These are phyloP conservation scores for Paratilapia polleni DNA, from an alignment of 2,113 vertebrate species.

Conservation along the genomic window DNA sequence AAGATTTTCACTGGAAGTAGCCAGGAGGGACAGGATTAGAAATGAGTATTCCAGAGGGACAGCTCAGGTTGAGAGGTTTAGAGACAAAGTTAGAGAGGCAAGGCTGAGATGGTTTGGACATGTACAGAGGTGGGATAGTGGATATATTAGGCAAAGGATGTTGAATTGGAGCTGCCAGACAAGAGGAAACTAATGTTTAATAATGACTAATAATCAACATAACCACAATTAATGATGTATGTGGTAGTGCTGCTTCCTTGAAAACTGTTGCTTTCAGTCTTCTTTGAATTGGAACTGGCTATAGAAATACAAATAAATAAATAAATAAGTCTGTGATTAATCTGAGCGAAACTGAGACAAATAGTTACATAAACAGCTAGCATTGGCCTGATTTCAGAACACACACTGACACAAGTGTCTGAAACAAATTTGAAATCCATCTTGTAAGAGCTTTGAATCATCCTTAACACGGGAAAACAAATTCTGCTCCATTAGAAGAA, in stretches of 20 bases:
- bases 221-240: not conserved
- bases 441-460: constrained; percentile 4
- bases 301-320: not conserved
- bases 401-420: not conserved
- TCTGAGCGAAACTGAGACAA: not conserved
- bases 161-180: too few relatives aligned
- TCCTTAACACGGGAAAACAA: constrained; percentile 14
- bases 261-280: not conserved
- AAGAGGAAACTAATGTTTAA: too few relatives aligned
- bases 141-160: too few relatives aligned
- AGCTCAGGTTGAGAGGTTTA: too few relatives aligned
- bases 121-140: too few relatives aligned
- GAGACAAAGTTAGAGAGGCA: not conserved
- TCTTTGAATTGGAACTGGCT: not conserved
- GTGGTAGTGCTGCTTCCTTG: not conserved
- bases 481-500: constrained; percentile 34
- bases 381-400: constrained; percentile 1
- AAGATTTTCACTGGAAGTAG: too few relatives aligned
- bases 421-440: not conserved
- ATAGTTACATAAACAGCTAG: constrained; percentile 16
- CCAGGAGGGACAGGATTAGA: too few relatives aligned
- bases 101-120: not conserved
- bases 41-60: too few relatives aligned
- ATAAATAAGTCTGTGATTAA: not conserved
- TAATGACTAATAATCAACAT: too few relatives aligned